Percentiles rank a stretch among this genome's conserved stretches.
Evolutionary conservation across 2,797 vertebrate genomes (phyloP).

Genomic region (Mormyrops boulengeri): DNA sequence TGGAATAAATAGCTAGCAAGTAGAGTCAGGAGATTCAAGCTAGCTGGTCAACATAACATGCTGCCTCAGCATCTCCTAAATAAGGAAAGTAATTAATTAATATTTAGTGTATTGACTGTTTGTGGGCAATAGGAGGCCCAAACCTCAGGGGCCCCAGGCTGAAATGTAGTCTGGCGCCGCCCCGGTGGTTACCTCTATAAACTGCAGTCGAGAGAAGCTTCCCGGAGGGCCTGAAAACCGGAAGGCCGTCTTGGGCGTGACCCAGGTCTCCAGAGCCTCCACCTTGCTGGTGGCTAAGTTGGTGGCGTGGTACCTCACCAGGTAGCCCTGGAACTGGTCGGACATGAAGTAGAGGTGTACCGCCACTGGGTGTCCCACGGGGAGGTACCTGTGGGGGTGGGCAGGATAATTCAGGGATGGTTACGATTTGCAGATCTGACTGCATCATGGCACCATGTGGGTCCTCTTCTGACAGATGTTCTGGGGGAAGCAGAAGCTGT

Average conservation of each 20-base stretch:
- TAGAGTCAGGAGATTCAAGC: not conserved
- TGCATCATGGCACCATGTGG: not conserved
- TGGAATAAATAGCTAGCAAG: not conserved
- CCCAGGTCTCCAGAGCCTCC: slow-evolving; percentile 93
- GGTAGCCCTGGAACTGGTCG: slow-evolving; percentile 94
- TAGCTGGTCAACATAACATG: not conserved
- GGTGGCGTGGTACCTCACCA: slow-evolving; percentile 85
- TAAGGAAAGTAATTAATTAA: not conserved
- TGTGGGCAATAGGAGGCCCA: not conserved
- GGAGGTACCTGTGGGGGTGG: slow-evolving; percentile 74
- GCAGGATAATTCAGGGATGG: not conserved
- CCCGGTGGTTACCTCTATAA: slow-evolving; percentile 71
- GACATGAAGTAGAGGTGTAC: slow-evolving; percentile 94
- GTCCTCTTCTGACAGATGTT: not conserved
- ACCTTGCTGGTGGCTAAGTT: slow-evolving; percentile 92
- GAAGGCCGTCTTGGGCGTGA: slow-evolving; percentile 86
- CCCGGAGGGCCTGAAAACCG: slow-evolving; percentile 74
- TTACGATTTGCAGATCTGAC: not conserved
- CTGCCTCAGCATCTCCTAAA: not conserved
- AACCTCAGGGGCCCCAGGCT: not conserved
- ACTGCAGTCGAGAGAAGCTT: slow-evolving; percentile 83
- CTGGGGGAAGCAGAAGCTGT: not conserved
- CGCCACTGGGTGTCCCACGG: slow-evolving; percentile 87
- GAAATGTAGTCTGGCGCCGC: not conserved
- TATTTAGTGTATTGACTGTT: not conserved